Base-by-base conservation (phyloP, 2,113 vertebrate species). In the Anthoscopus minutus region DNA sequence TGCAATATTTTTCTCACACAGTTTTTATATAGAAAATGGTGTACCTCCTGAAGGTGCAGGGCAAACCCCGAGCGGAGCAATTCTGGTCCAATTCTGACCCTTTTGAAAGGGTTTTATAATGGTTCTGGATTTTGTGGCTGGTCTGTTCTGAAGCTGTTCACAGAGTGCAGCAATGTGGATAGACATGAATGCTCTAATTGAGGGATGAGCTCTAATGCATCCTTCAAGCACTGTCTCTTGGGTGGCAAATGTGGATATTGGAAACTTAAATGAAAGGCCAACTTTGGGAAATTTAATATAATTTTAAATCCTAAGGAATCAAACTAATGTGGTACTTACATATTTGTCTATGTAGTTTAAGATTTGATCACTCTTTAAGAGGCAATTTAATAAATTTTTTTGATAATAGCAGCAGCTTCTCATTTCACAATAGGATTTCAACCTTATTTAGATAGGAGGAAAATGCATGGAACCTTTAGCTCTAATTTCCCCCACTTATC, bases 101-200 rank as follows among this genome's bases (percentile, higher is more conserved):
- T n/a, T 89, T 89, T 64, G 12, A 57, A 74, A 66, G 21, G 18
- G 37, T 81, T 88, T 80, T 62, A 5, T 47, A 62, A 57, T 21
- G 4, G 5, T 86, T 83, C 23, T 62, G 66, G 19, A 17, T 17
- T 42, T 93, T 67, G 17, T 81, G 33, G 7, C 19, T 86, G 21
- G 4, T 58, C 18, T 66, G 4, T 70, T 80, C 38, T 77, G 31
- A 86, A 73, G 28, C 7, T 44, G 6, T 57, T 86, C 28, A 65
- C 7, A 53, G 31, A 56, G 48, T 1, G 2, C 6, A 53, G 17
- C 24, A 79, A 64, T 2, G 7, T 23, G 14, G 69, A n/a, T 21
- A 0, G 1, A 64, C 4, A 6, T 8, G 31, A 64, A 51, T 3
- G 0, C 2, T 89, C 40, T 44, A 78, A 73, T 47, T 42, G 40